Evolutionary conservation across 2,113 vertebrate genomes (phyloP).

Genomic region (Synchiropus splendidus): DNA sequence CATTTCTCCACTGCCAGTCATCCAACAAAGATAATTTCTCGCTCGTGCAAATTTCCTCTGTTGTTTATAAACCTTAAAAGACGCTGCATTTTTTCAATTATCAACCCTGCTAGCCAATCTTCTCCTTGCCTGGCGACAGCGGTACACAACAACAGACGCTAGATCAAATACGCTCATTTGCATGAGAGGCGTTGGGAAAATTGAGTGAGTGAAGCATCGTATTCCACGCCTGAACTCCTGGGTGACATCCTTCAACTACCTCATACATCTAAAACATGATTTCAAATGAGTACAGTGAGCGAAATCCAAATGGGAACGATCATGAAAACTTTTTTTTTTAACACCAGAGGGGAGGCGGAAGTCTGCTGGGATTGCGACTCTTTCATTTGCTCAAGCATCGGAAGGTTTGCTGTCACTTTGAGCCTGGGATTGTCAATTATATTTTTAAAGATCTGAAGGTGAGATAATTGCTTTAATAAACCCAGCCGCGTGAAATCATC

Average conservation of each 20-base stretch:
- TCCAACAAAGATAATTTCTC: slow-evolving; percentile 37
- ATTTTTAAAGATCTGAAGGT: too few species aligned
- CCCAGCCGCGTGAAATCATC: too few species aligned
- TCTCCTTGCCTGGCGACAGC: slow-evolving; percentile 18
- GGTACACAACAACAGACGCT: slow-evolving; percentile 30
- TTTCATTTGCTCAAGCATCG: not conserved
- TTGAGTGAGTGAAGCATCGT: slow-evolving; percentile 19
- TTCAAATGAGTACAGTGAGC: slow-evolving; percentile 5
- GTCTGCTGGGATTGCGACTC: too few species aligned
- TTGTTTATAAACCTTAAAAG: slow-evolving; percentile 29
- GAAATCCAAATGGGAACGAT: slow-evolving; percentile 6
- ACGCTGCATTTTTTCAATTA: slow-evolving; percentile 42
- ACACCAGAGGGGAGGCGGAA: too few species aligned
- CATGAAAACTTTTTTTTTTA: slow-evolving; percentile 7
- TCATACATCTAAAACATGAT: slow-evolving; percentile 18
- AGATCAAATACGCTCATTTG: slow-evolving; percentile 45
- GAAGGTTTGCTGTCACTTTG: not conserved
- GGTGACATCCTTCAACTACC: slow-evolving; percentile 13
- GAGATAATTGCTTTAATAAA: too few species aligned
- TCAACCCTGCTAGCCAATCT: slow-evolving; percentile 28
- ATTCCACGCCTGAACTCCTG: slow-evolving; percentile 6
- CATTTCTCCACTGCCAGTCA: slow-evolving; percentile 25
- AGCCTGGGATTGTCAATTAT: too few species aligned
- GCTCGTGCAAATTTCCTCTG: slow-evolving; percentile 27
- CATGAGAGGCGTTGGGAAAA: slow-evolving; percentile 37